Conservation (phyloP, 1,140 invertebrate genomes). For the Oryzaephilus surinamensis region DNA sequence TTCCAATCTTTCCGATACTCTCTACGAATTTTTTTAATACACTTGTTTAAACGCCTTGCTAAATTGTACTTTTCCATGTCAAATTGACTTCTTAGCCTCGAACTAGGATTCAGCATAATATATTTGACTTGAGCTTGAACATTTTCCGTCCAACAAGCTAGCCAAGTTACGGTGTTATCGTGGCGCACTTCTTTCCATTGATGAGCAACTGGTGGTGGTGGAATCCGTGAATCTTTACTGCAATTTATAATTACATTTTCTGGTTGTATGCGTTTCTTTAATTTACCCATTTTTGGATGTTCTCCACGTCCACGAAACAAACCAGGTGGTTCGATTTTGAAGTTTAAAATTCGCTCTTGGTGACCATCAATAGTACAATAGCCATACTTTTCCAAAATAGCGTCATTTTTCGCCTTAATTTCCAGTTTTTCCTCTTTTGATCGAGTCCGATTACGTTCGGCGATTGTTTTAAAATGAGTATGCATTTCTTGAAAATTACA, state of each 20-base stretch:
- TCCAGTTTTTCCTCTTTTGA: slow-evolving; percentile 77
- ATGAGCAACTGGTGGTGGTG: slow-evolving; percentile 76
- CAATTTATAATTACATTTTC: slow-evolving; percentile 99
- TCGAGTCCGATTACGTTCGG: slow-evolving; percentile 87
- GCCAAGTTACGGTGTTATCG: slow-evolving; percentile 94
- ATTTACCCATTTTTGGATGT: slow-evolving; percentile 98
- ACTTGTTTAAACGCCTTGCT: slow-evolving; percentile 81
- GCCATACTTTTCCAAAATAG: slow-evolving; percentile 84
- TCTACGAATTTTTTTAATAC: slow-evolving; percentile 82
- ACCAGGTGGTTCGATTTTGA: slow-evolving; percentile 95
- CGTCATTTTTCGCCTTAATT: slow-evolving; percentile 86
- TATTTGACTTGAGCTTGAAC: slow-evolving; percentile 97
- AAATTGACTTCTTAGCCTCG: slow-evolving; percentile 98
- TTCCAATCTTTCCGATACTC: slow-evolving; percentile 92
- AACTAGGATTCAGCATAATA: slow-evolving; percentile 99
- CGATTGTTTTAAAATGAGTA: slow-evolving; percentile 69
- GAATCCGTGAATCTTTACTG: slow-evolving; percentile 81
- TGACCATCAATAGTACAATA: slow-evolving; percentile 95
- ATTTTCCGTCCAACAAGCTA: slow-evolving; percentile 98
- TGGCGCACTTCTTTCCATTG: slow-evolving; percentile 96
- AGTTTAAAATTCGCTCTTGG: slow-evolving; percentile 98
- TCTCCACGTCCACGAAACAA: slow-evolving; percentile 92
- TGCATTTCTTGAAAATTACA: slow-evolving; percentile 93
- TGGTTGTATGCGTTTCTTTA: slow-evolving; percentile 82
- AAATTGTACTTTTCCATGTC: slow-evolving; percentile 99